Conservation (phyloP, 1,140 invertebrate genomes). For the Lineus longissimus region DNA sequence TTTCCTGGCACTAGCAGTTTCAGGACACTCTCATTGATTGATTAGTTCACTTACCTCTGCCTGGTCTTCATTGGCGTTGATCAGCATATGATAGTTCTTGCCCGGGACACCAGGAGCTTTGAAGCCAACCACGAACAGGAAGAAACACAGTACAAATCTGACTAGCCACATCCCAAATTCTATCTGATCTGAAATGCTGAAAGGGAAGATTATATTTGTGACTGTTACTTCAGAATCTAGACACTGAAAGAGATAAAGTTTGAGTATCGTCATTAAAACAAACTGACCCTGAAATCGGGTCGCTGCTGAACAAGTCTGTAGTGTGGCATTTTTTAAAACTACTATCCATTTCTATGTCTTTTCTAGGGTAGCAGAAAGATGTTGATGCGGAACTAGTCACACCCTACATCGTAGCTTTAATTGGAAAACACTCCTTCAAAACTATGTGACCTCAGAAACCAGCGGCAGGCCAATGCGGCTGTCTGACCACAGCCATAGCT, state of each 20-base stretch:
- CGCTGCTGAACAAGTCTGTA: not conserved
- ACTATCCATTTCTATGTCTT: too few relatives aligned
- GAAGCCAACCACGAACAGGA: slow-evolving; percentile 80
- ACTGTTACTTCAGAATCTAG: too few relatives aligned
- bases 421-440: too few relatives aligned
- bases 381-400: too few relatives aligned
- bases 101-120: slow-evolving; percentile 79
- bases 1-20: too few relatives aligned
- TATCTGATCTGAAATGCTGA: slow-evolving; percentile 63
- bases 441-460: too few relatives aligned
- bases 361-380: too few relatives aligned
- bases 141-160: slow-evolving; percentile 71
- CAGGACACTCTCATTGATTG: too few relatives aligned
- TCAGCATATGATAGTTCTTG: slow-evolving; percentile 15
- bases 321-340: too few relatives aligned
- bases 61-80: slow-evolving; percentile 5
- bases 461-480: too few relatives aligned
- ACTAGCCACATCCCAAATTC: slow-evolving; percentile 84
- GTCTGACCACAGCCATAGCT: too few relatives aligned
- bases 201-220: slow-evolving; percentile 2
- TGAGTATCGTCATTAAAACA: not conserved
- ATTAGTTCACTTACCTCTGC: slow-evolving; percentile 3
- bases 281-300: not conserved
- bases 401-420: too few relatives aligned
- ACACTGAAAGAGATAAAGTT: not conserved